Conservation (phyloP, 2,888 invertebrate species). For the Gasteruption jaculator region DNA sequence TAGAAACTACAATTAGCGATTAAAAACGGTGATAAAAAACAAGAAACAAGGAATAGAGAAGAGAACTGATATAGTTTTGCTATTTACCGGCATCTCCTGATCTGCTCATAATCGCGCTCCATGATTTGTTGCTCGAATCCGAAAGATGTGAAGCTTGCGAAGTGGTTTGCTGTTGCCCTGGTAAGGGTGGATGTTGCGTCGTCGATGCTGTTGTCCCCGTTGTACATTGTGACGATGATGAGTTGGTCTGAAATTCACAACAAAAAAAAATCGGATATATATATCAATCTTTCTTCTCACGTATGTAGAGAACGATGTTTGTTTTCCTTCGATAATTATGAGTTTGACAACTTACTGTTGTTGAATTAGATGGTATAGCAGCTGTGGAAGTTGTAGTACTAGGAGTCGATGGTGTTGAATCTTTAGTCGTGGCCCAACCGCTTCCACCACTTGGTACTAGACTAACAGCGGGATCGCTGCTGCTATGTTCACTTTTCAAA, state of each 20-base stretch:
- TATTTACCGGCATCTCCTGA: constrained; percentile 46
- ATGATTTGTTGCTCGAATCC: constrained; percentile 46
- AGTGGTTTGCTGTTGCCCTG: constrained; percentile 44
- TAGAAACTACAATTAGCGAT: no score
- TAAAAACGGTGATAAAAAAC: no score
- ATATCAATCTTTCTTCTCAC: no score
- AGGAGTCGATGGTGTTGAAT: constrained; percentile 51
- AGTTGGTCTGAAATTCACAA: constrained; percentile 42
- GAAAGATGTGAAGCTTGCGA: constrained; percentile 41
- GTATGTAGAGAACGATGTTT: constrained; percentile 1
- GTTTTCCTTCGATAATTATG: constrained; percentile 1
- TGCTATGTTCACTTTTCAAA: constrained; percentile 91
- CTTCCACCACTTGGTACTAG: constrained; percentile 75
- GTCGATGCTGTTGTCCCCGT: constrained; percentile 37
- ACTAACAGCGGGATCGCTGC: constrained; percentile 72
- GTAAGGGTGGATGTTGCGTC: constrained; percentile 41
- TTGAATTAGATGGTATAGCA: constrained; percentile 42
- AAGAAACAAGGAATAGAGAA: no score
- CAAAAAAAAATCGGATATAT: no score
- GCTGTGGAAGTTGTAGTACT: constrained; percentile 43
- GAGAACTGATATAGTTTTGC: no score
- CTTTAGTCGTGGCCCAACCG: constrained; percentile 71
- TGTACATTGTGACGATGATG: constrained; percentile 46
- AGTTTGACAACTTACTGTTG: constrained; percentile 36
- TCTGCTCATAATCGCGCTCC: constrained; percentile 51